Evolutionary conservation across 2,797 vertebrate species (phyloP), one percentile per base, ranked within the genome.

Genomic region (Ctenopoma multispine): DNA sequence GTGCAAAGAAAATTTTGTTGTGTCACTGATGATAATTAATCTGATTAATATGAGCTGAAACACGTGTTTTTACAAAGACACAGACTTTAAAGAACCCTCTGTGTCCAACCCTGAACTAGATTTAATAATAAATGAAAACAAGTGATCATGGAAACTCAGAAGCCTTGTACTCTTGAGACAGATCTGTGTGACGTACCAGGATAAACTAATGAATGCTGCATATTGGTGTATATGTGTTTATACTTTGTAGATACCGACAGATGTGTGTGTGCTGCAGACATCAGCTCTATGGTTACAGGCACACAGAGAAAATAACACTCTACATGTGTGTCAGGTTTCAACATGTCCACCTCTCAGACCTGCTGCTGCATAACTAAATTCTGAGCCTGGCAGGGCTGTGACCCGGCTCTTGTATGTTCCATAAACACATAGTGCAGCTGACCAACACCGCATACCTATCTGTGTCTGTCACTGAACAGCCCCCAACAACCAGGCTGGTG

Each of bases 291-390:
- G 31, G 14, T 41, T 63, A 10, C 4, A 5, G 24, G 18, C 31
- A 34, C 8, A 4, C 14, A 13, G 9, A 36, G 40, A 18, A 31
- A 38, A 54, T 34, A 29, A 40, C 13, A 12, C 17, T 44, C 17
- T 8, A 44, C 53, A n/a, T 51, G 49, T 44, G 67, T 61, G 72
- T 79, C 69, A 43, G 47, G 76, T 84, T 71, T 54, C 65, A 69
- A 59, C 83, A 55, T 7, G 66, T 60, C 48, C 1, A 34, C 5
- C 2, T 47, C 41, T 72, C 64, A 27, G 72, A 48, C 68, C 68
- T 72, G 78, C 68, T 65, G 63, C 3, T 23, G 61, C 66, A 44
- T 4, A 75, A 49, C 47, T 20, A 23, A 15, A 46, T 2, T 56
- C 17, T 31, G 5, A 67, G 23, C 29, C 23, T 36, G 24, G 8